These are phyloP conservation scores for Noctua janthina DNA, from an alignment of 2,888 invertebrate genomes.

Conservation along the genomic window DNA sequence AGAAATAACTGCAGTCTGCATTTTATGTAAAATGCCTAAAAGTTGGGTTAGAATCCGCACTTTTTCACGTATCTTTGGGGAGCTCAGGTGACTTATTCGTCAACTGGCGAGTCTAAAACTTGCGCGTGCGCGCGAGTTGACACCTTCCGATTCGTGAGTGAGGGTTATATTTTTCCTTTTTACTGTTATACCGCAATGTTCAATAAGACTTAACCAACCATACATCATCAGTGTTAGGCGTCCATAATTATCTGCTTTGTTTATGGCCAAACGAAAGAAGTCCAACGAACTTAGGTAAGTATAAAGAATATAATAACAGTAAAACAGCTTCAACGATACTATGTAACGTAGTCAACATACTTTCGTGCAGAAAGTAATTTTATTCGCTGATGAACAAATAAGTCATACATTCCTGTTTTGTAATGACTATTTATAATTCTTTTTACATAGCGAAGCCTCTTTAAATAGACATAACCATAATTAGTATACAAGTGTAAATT, in stretches of 20 bases:
- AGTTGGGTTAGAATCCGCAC: too few relatives aligned
- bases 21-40: too few relatives aligned
- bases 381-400: constrained; percentile 52
- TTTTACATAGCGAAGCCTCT: constrained; percentile 49
- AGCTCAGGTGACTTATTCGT: too few relatives aligned
- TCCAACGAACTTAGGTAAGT: background rate
- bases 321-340: constrained; percentile 13
- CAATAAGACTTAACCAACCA: too few relatives aligned
- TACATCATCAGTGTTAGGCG: background rate
- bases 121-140: too few relatives aligned
- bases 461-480: constrained; percentile 66
- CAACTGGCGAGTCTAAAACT: too few relatives aligned
- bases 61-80: too few relatives aligned
- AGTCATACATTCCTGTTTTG: constrained; percentile 53
- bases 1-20: too few relatives aligned
- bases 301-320: background rate
- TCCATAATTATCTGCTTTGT: background rate
- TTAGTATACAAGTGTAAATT: constrained; percentile 63
- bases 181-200: too few relatives aligned
- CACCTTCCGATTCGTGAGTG: too few relatives aligned
- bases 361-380: constrained; percentile 36
- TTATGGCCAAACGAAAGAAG: background rate
- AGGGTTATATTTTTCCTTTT: too few relatives aligned
- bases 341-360: constrained; percentile 16
- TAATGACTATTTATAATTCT: constrained; percentile 52